A percentile compares a stretch with the other conserved stretches of the same genome.
Conservation (phyloP, 2,888 invertebrate species). For the Agriotes lineatus region DNA sequence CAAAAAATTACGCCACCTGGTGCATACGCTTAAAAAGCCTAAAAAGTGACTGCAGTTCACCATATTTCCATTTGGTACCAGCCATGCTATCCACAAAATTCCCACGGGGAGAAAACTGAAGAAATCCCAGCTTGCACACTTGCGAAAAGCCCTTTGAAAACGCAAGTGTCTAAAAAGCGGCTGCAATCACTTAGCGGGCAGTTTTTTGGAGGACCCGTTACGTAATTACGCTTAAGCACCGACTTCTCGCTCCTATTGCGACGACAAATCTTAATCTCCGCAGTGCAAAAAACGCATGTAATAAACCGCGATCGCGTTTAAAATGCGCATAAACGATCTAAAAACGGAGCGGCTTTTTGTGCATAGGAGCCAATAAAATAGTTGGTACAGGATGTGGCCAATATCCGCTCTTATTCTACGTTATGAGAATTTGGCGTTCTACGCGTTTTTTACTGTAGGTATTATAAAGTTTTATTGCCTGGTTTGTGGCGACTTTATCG, state of each 20-base stretch:
- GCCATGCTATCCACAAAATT: background rate
- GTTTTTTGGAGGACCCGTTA: constrained; percentile 1
- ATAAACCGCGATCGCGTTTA: background rate
- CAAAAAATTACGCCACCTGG: too few relatives aligned
- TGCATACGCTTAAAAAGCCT: too few relatives aligned
- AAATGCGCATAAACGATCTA: background rate
- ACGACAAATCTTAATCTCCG: background rate
- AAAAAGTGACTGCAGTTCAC: background rate
- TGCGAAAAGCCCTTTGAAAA: background rate
- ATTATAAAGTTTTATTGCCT: constrained; percentile 17
- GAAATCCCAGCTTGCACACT: background rate
- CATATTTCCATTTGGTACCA: background rate
- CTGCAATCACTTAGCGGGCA: background rate
- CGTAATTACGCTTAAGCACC: constrained; percentile 1
- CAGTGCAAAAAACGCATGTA: background rate
- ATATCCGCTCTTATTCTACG: constrained; percentile 28
- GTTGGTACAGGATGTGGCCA: constrained; percentile 26
- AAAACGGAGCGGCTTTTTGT: background rate
- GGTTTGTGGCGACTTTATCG: constrained; percentile 8
- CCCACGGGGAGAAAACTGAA: background rate
- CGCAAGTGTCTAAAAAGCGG: background rate
- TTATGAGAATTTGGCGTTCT: constrained; percentile 20
- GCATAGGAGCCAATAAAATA: constrained; percentile 2
- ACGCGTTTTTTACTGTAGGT: constrained; percentile 8
- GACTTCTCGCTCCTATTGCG: background rate